Conservation (phyloP, 2,113 vertebrate genomes). For the Poicephalus meyeri region DNA sequence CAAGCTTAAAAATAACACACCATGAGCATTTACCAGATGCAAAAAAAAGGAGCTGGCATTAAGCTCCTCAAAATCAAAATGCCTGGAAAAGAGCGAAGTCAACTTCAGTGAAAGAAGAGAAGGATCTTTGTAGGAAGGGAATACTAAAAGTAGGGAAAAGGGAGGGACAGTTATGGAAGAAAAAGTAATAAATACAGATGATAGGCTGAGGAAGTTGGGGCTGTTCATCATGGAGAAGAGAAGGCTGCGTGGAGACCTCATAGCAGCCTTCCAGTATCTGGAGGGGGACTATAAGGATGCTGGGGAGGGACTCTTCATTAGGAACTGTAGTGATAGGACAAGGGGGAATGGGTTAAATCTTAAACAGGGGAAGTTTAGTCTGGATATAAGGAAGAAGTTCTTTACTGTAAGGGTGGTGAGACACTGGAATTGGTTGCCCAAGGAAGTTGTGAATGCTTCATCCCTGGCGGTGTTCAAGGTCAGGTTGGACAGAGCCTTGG, state of each 20-base stretch:
- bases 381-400: no score
- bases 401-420: no score
- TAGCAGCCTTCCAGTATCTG: neutral
- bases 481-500: no score
- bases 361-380: no score
- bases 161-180: neutral
- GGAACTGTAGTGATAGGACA: no score
- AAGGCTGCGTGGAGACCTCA: neutral
- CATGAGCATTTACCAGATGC: neutral
- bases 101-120: neutral
- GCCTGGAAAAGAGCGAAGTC: neutral
- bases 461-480: no score
- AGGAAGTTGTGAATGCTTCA: no score
- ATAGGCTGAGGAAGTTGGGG: no score
- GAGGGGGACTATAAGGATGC: no score
- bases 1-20: neutral
- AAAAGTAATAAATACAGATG: neutral
- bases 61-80: neutral
- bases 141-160: neutral
- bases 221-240: neutral
- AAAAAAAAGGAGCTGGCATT: neutral
- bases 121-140: neutral
- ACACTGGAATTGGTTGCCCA: no score
- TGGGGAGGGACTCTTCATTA: no score
- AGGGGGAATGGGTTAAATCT: no score